phyloP scores from a whole-genome alignment of 2,888 invertebrate species.

The Pristionchus maxplancki region DNA sequence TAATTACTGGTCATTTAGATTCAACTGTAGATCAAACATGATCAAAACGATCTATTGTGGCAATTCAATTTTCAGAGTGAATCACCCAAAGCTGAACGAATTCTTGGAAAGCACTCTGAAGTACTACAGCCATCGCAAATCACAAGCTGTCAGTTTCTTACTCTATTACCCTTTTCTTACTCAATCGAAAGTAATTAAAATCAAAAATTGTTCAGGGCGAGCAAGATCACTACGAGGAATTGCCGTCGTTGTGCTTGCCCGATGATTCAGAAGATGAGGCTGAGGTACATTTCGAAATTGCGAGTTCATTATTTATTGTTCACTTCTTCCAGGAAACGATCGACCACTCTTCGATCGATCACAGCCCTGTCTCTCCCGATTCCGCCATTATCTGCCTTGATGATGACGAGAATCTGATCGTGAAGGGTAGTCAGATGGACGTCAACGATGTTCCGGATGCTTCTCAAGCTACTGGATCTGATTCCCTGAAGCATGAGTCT shows the following conservation, averaged over 20 bases:
- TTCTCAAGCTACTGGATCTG: not conserved
- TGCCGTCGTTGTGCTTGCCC: too few species aligned
- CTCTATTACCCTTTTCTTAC: not conserved
- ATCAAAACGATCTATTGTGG: not conserved
- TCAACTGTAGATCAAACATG: too few species aligned
- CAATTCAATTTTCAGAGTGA: not conserved
- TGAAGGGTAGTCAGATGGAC: not conserved
- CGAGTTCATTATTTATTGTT: too few species aligned
- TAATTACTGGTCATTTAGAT: too few species aligned
- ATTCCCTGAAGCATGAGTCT: not conserved
- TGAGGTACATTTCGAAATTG: too few species aligned
- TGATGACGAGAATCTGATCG: not conserved
- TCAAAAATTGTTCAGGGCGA: too few species aligned
- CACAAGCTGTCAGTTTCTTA: not conserved
- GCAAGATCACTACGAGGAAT: too few species aligned
- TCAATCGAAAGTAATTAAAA: too few species aligned
- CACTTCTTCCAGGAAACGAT: too few species aligned
- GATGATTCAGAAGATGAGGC: too few species aligned
- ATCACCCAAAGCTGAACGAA: not conserved
- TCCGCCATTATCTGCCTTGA: not conserved
- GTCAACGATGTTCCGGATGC: not conserved
- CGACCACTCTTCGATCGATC: not conserved
- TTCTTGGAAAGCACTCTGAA: not conserved
- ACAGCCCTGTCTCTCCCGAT: not conserved
- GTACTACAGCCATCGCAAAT: not conserved